These are phyloP conservation scores for Myotis yumanensis DNA, from an alignment of 2,113 vertebrate species.

Conservation along the genomic window DNA sequence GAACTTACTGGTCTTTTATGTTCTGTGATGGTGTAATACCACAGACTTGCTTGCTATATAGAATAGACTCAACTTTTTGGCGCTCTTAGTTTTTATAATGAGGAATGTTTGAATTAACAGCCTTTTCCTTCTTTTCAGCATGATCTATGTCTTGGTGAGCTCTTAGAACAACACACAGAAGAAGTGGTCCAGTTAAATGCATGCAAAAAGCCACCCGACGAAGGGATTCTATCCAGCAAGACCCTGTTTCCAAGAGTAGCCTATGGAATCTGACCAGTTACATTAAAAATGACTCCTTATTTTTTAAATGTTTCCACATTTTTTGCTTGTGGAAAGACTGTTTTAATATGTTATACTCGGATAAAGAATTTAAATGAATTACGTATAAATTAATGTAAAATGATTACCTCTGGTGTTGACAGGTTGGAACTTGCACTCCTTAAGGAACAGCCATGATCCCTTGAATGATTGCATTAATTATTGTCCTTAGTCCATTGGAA, in stretches of 20 bases:
- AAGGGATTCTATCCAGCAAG: slow-evolving; percentile 81
- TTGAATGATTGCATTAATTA: slow-evolving; percentile 65
- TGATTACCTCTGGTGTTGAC: slow-evolving; percentile 76
- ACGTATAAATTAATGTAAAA: slow-evolving; percentile 79
- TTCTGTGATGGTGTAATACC: not conserved
- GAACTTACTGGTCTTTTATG: not conserved
- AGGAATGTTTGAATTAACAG: slow-evolving; percentile 43
- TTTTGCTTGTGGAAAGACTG: slow-evolving; percentile 87
- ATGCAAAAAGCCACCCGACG: slow-evolving; percentile 84
- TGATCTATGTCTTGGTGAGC: slow-evolving; percentile 99
- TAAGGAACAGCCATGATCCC: slow-evolving; percentile 82
- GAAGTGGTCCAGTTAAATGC: slow-evolving; percentile 84
- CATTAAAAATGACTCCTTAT: slow-evolving; percentile 77
- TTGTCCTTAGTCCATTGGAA: slow-evolving; percentile 71
- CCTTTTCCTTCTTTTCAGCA: slow-evolving; percentile 86
- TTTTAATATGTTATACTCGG: slow-evolving; percentile 85
- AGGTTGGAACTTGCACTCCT: slow-evolving; percentile 82
- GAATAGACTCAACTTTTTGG: not conserved
- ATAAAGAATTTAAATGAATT: slow-evolving; percentile 81
- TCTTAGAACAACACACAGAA: slow-evolving; percentile 87
- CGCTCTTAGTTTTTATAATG: not conserved
- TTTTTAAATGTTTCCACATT: slow-evolving; percentile 85
- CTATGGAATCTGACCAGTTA: slow-evolving; percentile 76
- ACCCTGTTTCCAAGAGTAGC: slow-evolving; percentile 79
- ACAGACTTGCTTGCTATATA: not conserved